A percentile compares a stretch with the other conserved stretches of the same genome.
Conservation (phyloP, 1,140 invertebrate species). For the Berghia stephanieae region DNA sequence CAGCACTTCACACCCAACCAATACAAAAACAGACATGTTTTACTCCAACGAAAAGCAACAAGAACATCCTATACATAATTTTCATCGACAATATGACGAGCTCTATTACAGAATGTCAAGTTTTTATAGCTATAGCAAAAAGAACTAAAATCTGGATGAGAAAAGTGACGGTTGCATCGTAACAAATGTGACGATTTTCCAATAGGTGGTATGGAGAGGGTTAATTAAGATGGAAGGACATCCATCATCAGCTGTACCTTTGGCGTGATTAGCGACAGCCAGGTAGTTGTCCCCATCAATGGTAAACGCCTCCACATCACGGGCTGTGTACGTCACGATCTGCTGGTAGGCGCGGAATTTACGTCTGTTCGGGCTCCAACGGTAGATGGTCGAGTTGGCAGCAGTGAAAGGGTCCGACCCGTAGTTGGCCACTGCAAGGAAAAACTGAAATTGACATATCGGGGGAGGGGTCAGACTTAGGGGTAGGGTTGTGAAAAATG, state of each 20-base stretch:
- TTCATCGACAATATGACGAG: too few species aligned
- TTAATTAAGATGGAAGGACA: too few species aligned
- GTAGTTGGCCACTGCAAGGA: constrained; percentile 62
- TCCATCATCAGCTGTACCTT: constrained; percentile 54
- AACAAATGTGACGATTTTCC: too few species aligned
- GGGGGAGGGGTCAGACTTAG: neutral
- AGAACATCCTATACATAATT: too few species aligned
- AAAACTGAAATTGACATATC: constrained; percentile 55
- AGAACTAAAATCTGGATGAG: too few species aligned
- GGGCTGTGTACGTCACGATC: constrained; percentile 57
- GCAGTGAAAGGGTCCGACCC: constrained; percentile 41
- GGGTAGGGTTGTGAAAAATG: neutral
- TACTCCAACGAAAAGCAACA: too few species aligned
- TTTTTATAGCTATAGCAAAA: too few species aligned
- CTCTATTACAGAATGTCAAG: too few species aligned
- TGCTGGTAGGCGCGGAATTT: constrained; percentile 57
- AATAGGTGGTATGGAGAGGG: too few species aligned
- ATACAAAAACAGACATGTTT: too few species aligned
- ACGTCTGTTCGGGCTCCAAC: constrained; percentile 52
- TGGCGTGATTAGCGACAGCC: constrained; percentile 62
- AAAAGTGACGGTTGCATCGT: too few species aligned
- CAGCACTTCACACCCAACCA: too few species aligned
- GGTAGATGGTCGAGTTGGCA: constrained; percentile 58
- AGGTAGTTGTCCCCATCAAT: constrained; percentile 59
- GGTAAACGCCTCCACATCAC: constrained; percentile 62